A percentile compares a stretch with the other conserved stretches of the same genome.
Conservation (phyloP, 2,888 invertebrate species). For the Exocentrus adspersus region DNA sequence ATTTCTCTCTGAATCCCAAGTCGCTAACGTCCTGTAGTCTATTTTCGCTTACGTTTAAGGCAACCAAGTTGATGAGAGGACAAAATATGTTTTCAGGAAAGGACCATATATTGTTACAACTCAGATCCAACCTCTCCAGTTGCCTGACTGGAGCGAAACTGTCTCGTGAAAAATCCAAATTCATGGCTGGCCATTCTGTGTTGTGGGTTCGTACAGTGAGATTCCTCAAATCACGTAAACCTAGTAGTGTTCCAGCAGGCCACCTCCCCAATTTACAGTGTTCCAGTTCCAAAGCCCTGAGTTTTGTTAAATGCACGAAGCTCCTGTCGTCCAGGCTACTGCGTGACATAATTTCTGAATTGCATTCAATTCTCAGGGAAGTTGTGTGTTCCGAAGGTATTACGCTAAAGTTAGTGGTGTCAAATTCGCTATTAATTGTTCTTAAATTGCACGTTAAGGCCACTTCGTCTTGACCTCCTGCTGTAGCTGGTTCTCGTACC, state of each 20-base stretch:
- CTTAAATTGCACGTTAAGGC: conserved; percentile 82
- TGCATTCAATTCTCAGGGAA: conserved; percentile 81
- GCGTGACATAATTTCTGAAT: conserved; percentile 81
- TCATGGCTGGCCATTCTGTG: conserved; percentile 85
- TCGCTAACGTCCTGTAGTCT: conserved; percentile 88
- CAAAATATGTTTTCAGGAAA: conserved; percentile 89
- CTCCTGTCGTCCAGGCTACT: conserved; percentile 81
- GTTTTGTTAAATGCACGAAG: conserved; percentile 81
- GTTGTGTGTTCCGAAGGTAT: conserved; percentile 87
- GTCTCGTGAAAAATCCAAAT: conserved; percentile 81
- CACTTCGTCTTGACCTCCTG: conserved; percentile 72
- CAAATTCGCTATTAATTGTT: conserved; percentile 88
- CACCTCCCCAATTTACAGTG: conserved; percentile 88
- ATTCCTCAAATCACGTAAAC: conserved; percentile 83
- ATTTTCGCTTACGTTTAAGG: conserved; percentile 87
- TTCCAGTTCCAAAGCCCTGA: conserved; percentile 83
- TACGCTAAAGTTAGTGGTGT: conserved; percentile 88
- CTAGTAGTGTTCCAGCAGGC: conserved; percentile 81
- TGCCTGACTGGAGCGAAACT: conserved; percentile 82
- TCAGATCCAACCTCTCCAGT: conserved; percentile 85
- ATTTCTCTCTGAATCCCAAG: conserved; percentile 82
- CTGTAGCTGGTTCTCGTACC: conserved; percentile 70
- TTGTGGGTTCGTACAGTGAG: conserved; percentile 87
- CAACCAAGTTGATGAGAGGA: conserved; percentile 79
- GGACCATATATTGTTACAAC: conserved; percentile 90